A percentile compares a stretch with the other conserved stretches of the same genome.
phyloP scores from a whole-genome alignment of 2,113 vertebrate species.

The Heptranchias perlo region DNA sequence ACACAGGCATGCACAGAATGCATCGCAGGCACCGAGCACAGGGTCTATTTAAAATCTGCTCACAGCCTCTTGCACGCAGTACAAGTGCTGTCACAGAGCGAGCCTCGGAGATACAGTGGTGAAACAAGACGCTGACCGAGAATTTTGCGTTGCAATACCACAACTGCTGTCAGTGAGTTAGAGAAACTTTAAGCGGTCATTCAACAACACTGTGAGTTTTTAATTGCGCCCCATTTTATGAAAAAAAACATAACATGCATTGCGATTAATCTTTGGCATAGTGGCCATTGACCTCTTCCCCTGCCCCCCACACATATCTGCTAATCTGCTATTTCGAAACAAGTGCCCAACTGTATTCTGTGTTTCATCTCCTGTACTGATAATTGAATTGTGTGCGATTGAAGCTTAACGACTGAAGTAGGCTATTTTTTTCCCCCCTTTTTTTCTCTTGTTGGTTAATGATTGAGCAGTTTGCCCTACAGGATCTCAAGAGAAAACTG shows the following conservation, averaged over 20 bases:
- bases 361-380: background rate
- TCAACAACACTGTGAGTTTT: background rate
- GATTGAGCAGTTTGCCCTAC: background rate
- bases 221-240: background rate
- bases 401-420: background rate
- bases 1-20: constrained; percentile 15
- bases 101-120: background rate
- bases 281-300: background rate
- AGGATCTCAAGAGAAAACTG: background rate
- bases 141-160: background rate
- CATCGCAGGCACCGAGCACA: background rate
- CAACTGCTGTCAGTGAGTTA: background rate
- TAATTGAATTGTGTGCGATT: background rate
- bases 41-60: background rate
- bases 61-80: background rate
- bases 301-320: background rate
- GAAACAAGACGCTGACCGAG: background rate
- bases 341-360: constrained; percentile 7
- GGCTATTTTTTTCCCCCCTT: background rate
- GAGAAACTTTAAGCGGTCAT: background rate
- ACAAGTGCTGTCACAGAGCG: background rate
- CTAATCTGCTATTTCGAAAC: background rate
- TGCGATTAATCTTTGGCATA: constrained; percentile 26
- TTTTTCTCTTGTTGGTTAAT: background rate
- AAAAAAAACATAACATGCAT: background rate